Base-by-base conservation (phyloP, 1,140 invertebrate species). In the Pseudobourletiella spinata region DNA sequence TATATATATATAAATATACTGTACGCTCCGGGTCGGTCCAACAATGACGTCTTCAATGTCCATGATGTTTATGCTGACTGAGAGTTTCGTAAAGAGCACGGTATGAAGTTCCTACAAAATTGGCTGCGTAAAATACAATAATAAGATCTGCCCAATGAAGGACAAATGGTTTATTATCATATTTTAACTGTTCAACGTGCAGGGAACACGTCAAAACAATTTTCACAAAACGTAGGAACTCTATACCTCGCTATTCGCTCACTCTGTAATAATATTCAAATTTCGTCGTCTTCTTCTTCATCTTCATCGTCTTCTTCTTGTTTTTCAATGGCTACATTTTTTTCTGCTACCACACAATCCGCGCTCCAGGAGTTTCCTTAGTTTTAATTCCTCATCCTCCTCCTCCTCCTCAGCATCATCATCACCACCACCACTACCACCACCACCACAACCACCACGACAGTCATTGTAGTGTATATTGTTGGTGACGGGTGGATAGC, bases 241-340 rank as follows among this genome's bases (percentile, higher is more conserved):
- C 52, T 55, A 55, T 55, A 55, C 52, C 52, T 55, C 52, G 52
- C 52, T 55, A 32, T 55, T 55, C 52, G 52, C 52, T 55, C 52
- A 55, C 52, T 55, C 52, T 55, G 39, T 26, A 22, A 48, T 48
- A 29, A 52, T 11, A 26, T 26, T 29, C 11, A 29, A 29, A 26
- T 8, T 16, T 55, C 22, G 14, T 6, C 18, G 15, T 55, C 52
- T 25, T 25, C 24, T 6, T 52, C 50, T 25, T 18, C 20, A 6
- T 11, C 11, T 52, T 3, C 20, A 3, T 4, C 6, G 24, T 52
- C 24, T 52, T 14, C 24, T 25, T 8, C 18, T 29, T 32, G 30
- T 29, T 29, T 35, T 35, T 32, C 18, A n/a, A 8, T 14, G 32
- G 28, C 26, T 35, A 18, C 29, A 25, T 29, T 6, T 6, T 24